Evolutionary conservation across 1,140 invertebrate species (phyloP).

Genomic region (Campoletis sonorensis): DNA sequence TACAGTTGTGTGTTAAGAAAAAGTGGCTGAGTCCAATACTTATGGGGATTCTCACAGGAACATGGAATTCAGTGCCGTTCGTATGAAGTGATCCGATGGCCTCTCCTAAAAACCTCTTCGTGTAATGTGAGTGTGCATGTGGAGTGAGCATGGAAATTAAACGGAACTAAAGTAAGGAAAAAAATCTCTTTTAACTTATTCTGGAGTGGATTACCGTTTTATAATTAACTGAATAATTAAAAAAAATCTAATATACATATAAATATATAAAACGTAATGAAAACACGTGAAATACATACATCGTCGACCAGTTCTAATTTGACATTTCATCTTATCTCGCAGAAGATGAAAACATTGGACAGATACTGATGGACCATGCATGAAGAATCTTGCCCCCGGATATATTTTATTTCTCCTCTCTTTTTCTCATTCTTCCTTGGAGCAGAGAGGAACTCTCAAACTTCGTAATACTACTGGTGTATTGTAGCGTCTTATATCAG

Average conservation of each 20-base stretch:
- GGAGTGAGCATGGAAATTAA: too few species aligned
- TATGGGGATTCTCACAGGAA: too few species aligned
- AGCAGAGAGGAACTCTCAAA: neutral
- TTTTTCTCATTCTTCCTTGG: neutral
- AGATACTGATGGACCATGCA: constrained; percentile 1
- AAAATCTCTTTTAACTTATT: too few species aligned
- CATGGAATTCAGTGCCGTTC: too few species aligned
- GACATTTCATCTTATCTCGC: neutral
- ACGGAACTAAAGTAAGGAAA: too few species aligned
- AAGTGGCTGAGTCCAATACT: too few species aligned
- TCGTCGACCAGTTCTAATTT: neutral
- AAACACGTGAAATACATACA: neutral
- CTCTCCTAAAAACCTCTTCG: too few species aligned
- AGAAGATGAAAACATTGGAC: neutral
- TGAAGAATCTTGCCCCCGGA: neutral
- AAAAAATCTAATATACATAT: neutral
- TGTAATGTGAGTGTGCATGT: too few species aligned
- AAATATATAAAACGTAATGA: neutral
- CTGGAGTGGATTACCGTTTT: too few species aligned
- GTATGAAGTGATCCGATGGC: too few species aligned
- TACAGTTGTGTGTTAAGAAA: too few species aligned
- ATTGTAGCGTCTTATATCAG: neutral
- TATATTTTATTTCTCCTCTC: neutral
- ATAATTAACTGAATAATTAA: too few species aligned
- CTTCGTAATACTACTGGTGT: neutral